Conservation (phyloP, 2,888 invertebrate species). For the Cerastoderma edule region DNA sequence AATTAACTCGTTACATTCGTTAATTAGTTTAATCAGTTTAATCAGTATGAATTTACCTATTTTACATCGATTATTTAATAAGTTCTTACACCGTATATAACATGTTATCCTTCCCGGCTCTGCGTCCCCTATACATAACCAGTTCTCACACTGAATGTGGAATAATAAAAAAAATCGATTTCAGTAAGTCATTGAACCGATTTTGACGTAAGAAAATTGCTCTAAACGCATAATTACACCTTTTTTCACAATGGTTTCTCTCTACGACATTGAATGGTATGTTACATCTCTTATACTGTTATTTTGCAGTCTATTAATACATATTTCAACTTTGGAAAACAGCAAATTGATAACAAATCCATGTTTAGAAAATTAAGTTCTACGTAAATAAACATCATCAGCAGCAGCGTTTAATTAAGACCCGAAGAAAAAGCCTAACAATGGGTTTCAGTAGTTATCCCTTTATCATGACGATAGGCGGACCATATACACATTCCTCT, state of each 20-base stretch:
- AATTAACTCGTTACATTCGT: neutral
- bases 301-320: neutral
- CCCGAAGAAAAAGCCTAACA: neutral
- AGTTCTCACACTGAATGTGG: neutral
- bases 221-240: neutral
- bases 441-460: too few species aligned
- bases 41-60: neutral
- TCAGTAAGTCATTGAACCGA: neutral
- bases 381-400: neutral
- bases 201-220: neutral
- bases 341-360: too few species aligned
- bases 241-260: slow-evolving; percentile 3
- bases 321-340: neutral
- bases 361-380: too few species aligned
- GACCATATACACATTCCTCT: too few species aligned
- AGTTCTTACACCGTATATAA: neutral
- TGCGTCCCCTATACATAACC: neutral
- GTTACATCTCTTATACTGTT: neutral
- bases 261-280: neutral
- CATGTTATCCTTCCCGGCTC: neutral
- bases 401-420: neutral
- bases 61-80: neutral
- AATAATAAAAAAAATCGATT: neutral
- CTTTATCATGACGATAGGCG: too few species aligned
- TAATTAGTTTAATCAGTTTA: neutral